Evolutionary conservation across 2,113 vertebrate species (phyloP).

Genomic region (Xyrauchen texanus): DNA sequence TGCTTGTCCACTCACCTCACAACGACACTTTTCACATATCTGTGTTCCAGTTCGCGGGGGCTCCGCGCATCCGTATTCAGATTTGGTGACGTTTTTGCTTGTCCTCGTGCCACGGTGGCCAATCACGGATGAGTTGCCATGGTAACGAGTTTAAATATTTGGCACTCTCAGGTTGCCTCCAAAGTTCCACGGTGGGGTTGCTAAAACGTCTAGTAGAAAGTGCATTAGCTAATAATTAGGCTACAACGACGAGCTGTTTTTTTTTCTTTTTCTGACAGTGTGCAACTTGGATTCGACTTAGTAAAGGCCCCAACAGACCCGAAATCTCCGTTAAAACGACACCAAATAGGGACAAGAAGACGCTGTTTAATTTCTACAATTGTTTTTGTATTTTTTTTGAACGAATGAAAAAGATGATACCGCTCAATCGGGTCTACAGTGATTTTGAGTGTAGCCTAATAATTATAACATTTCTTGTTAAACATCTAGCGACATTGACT

Average conservation of each 20-base stretch:
- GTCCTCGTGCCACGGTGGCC: slow-evolving; percentile 76
- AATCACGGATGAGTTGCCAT: slow-evolving; percentile 84
- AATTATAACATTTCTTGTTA: neutral
- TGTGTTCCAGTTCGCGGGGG: slow-evolving; percentile 82
- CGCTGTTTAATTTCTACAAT: neutral
- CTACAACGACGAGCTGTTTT: neutral
- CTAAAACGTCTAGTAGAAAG: slow-evolving; percentile 17
- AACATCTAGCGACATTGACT: neutral
- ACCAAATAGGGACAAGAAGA: slow-evolving; percentile 15
- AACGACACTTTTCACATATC: slow-evolving; percentile 86
- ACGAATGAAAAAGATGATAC: neutral
- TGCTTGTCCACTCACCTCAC: slow-evolving; percentile 82
- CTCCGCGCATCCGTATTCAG: slow-evolving; percentile 90
- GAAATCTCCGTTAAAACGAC: neutral
- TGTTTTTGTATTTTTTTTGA: neutral
- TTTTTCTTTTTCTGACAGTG: neutral
- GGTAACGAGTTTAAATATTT: slow-evolving; percentile 89
- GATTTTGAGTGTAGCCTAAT: neutral
- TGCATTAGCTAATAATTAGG: too few relatives aligned
- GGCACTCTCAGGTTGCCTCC: slow-evolving; percentile 81
- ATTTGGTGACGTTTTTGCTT: slow-evolving; percentile 83
- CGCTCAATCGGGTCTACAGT: neutral
- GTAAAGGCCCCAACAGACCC: neutral
- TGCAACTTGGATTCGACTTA: neutral
- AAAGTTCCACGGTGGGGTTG: slow-evolving; percentile 18